Evolutionary conservation across 2,888 invertebrate genomes (phyloP).

Genomic region (Nephrotoma flavescens): DNA sequence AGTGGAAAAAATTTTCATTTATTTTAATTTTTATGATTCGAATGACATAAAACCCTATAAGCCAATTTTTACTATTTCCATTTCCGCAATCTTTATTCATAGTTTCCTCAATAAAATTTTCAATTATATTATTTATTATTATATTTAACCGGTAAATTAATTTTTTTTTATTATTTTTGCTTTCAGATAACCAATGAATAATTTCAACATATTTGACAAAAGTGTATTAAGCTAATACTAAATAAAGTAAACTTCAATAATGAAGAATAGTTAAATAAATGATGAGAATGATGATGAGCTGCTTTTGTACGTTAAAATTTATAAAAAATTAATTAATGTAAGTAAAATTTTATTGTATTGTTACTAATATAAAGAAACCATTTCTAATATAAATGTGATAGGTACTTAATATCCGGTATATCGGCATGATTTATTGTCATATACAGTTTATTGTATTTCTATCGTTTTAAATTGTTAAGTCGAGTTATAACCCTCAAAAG

Average conservation of each 20-base stretch:
- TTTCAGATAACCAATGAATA: background rate
- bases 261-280: background rate
- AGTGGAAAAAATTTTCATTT: background rate
- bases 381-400: background rate
- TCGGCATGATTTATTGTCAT: background rate
- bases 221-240: background rate
- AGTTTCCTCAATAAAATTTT: no score
- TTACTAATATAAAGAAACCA: background rate
- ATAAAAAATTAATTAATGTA: background rate
- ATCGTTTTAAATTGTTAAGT: background rate
- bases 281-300: background rate
- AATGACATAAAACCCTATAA: background rate
- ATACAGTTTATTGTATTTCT: background rate
- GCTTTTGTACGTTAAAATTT: background rate
- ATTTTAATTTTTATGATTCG: background rate
- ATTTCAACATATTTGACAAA: background rate
- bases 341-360: background rate
- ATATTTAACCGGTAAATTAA: background rate
- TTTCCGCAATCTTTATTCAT: background rate
- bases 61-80: background rate
- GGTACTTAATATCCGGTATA: background rate
- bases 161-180: background rate
- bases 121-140: background rate
- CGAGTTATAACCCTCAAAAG: background rate
- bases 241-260: background rate